A percentile compares a stretch with the other conserved stretches of the same genome.
phyloP scores from a whole-genome alignment of 2,888 invertebrate genomes.

The Neocrepidodera transversa region DNA sequence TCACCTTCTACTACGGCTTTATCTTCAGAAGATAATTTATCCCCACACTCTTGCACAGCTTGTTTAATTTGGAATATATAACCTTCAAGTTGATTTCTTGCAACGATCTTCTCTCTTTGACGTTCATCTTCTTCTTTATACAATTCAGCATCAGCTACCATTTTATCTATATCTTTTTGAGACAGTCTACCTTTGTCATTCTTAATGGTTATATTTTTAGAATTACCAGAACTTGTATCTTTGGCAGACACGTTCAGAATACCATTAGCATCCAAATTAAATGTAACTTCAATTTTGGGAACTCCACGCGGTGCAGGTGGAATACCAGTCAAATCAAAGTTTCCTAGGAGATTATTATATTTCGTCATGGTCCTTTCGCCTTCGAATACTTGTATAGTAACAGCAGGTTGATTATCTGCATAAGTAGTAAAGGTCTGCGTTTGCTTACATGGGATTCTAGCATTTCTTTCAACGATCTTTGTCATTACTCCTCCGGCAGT shows the following conservation, averaged over 20 bases:
- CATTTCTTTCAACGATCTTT: constrained; percentile 66
- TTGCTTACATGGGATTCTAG: constrained; percentile 65
- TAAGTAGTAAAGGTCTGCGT: too few relatives aligned
- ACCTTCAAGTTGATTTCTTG: constrained; percentile 75
- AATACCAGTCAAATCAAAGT: constrained; percentile 72
- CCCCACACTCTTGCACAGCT: constrained; percentile 68
- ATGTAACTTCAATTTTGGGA: too few relatives aligned
- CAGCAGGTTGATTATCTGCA: constrained; percentile 71
- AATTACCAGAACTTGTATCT: constrained; percentile 69
- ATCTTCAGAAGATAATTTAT: constrained; percentile 70
- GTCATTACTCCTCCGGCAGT: constrained; percentile 82
- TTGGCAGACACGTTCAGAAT: constrained; percentile 68
- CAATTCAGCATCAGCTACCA: constrained; percentile 77
- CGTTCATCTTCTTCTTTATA: constrained; percentile 77
- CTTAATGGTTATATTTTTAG: constrained; percentile 79
- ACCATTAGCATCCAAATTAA: too few relatives aligned
- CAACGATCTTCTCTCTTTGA: constrained; percentile 70
- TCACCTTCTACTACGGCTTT: constrained; percentile 58
- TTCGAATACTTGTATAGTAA: constrained; percentile 68
- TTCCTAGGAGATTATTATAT: constrained; percentile 75
- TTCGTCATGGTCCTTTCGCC: constrained; percentile 82
- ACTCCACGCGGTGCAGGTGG: constrained; percentile 74
- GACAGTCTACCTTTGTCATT: constrained; percentile 83
- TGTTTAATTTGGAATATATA: constrained; percentile 75
- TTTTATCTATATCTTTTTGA: constrained; percentile 82